These are phyloP conservation scores for Mellivora capensis DNA, from an alignment of 2,113 vertebrate species.

Conservation along the genomic window DNA sequence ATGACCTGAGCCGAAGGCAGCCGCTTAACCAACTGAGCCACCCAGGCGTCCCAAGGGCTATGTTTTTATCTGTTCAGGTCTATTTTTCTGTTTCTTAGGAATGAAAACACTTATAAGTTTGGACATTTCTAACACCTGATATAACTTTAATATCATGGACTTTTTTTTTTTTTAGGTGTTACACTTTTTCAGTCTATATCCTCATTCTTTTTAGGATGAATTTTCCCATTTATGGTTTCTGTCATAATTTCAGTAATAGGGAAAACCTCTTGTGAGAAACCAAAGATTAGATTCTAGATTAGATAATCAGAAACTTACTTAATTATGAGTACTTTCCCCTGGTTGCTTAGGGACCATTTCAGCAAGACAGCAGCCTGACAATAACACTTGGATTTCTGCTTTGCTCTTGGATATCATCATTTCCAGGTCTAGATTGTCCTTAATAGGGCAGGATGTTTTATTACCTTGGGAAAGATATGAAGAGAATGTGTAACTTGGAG, in stretches of 20 bases:
- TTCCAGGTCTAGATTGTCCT: not conserved
- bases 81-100: not conserved
- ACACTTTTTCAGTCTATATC: not conserved
- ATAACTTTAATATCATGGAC: not conserved
- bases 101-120: not conserved
- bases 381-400: not conserved
- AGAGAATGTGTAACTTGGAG: not conserved
- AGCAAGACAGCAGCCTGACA: not conserved
- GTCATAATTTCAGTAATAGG: not conserved
- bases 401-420: not conserved
- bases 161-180: not conserved
- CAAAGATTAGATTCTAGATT: not conserved
- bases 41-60: too few relatives aligned
- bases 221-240: not conserved
- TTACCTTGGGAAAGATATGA: not conserved
- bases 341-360: not conserved
- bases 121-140: not conserved
- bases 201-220: not conserved
- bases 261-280: not conserved
- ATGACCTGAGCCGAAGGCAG: too few relatives aligned
- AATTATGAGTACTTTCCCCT: not conserved
- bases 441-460: not conserved
- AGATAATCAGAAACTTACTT: not conserved
- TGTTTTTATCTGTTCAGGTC: not conserved
- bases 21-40: too few relatives aligned